A percentile compares a stretch with the other conserved stretches of the same genome.
These are phyloP conservation scores for Bursaphelenchus mucronatus DNA, from an alignment of 1,140 invertebrate species.

Conservation along the genomic window DNA sequence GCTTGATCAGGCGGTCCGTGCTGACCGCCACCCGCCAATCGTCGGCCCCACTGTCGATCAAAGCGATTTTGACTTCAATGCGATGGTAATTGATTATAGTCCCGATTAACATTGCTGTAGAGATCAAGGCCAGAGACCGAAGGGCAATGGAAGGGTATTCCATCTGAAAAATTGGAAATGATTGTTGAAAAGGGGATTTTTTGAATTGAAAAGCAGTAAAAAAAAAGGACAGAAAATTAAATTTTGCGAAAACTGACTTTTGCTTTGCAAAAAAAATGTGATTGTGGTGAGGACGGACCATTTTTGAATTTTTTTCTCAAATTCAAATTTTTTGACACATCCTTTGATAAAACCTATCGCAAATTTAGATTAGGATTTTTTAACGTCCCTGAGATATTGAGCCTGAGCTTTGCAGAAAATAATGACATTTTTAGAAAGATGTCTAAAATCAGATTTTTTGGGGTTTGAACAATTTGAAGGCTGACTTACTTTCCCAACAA, in stretches of 20 bases:
- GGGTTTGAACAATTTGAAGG: neutral
- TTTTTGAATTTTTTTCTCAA: too few relatives aligned
- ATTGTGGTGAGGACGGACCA: too few relatives aligned
- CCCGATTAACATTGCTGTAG: conserved; percentile 52
- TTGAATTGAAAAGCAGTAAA: conserved; percentile 19
- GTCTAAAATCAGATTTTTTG: neutral
- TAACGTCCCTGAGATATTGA: neutral
- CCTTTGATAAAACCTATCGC: too few relatives aligned
- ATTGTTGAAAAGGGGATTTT: neutral
- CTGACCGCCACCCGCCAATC: conserved; percentile 59
- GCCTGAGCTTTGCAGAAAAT: neutral
- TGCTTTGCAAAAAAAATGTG: too few relatives aligned
- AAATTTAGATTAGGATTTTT: too few relatives aligned
- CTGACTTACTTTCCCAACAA: conserved; percentile 34
- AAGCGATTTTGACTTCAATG: conserved; percentile 60
- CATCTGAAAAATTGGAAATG: neutral
- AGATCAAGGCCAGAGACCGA: conserved; percentile 43
- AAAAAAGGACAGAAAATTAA: too few relatives aligned
- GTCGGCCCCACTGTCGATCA: conserved; percentile 59
- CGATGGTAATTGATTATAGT: conserved; percentile 56
- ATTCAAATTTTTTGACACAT: too few relatives aligned
- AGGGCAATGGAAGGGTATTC: conserved; percentile 37
- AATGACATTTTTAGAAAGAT: neutral
- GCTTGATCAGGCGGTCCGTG: conserved; percentile 53
- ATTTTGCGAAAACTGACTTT: too few relatives aligned